Conservation (phyloP, 1,140 invertebrate species). For the Apis mellifera region Amel_HAv3.1 CM009941.2:15413001-15413500, state of each 20-base stretch:
- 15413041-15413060: slow-evolving; percentile 87
- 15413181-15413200: not conserved
- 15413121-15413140: slow-evolving; percentile 24
- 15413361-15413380: slow-evolving; percentile 92
- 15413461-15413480: not conserved
- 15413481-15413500: not conserved
- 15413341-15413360: slow-evolving; percentile 94
- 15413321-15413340: slow-evolving; percentile 93
- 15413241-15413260: slow-evolving; percentile 79
- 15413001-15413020: slow-evolving; percentile 91
- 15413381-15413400: slow-evolving; percentile 83
- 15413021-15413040: slow-evolving; percentile 87
- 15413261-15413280: slow-evolving; percentile 93
- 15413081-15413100: slow-evolving; percentile 88
- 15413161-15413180: not conserved
- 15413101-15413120: slow-evolving; percentile 78
- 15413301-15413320: slow-evolving; percentile 90
- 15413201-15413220: not conserved
- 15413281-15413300: slow-evolving; percentile 93
- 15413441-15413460: not conserved
- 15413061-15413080: slow-evolving; percentile 88
- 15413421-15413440: not conserved
- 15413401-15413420: slow-evolving; percentile 59
- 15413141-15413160: not conserved
- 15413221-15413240: not conserved